These are phyloP conservation scores for Acyrthosiphon pisum DNA, from an alignment of 1,140 invertebrate genomes.

Conservation along the genomic window DNA sequence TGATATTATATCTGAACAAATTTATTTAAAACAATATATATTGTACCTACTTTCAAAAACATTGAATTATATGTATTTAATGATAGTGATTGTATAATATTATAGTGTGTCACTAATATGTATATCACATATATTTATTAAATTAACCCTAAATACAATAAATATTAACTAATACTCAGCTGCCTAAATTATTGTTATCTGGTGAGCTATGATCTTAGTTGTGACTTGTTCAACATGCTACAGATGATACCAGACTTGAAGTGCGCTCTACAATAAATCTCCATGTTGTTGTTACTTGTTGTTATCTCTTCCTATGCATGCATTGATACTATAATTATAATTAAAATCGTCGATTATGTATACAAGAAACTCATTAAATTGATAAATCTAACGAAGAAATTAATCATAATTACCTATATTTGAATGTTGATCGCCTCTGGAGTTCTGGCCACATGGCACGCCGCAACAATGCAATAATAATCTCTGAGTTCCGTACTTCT, in stretches of 20 bases:
- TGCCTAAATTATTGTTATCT: neutral
- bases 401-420: neutral
- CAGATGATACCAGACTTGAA: too few species aligned
- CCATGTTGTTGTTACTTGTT: neutral
- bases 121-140: too few species aligned
- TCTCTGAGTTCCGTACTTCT: neutral
- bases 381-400: neutral
- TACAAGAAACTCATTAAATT: neutral
- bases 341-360: rapidly evolving
- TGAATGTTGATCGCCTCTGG: neutral
- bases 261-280: neutral
- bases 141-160: neutral
- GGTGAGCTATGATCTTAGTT: neutral
- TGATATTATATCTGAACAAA: too few species aligned
- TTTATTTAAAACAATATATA: too few species aligned
- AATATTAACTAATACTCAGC: neutral
- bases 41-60: too few species aligned
- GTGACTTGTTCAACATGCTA: too few species aligned
- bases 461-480: neutral
- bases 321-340: neutral
- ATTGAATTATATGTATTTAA: too few species aligned
- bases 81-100: too few species aligned
- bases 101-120: too few species aligned
- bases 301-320: neutral
- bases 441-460: neutral